A percentile compares a stretch with the other conserved stretches of the same genome.
Evolutionary conservation across 1,140 invertebrate species (phyloP).

Genomic region (Drosophila pseudoananassae): DNA sequence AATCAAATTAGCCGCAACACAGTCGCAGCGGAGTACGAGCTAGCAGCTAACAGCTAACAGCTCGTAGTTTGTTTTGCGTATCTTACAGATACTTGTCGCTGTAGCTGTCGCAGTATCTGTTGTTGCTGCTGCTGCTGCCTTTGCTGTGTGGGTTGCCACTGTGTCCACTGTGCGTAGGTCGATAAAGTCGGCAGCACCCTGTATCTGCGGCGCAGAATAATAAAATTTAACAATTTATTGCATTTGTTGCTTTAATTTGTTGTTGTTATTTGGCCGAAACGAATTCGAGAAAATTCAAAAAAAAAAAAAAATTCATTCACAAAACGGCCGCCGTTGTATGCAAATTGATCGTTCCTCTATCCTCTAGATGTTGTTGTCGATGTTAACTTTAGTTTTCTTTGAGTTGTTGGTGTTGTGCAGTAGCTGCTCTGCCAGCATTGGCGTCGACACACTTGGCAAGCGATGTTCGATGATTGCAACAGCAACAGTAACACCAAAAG

Average conservation of each 20-base stretch:
- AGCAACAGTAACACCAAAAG: constrained; percentile 45
- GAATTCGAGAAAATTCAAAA: constrained; percentile 36
- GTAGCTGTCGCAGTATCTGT: constrained; percentile 8
- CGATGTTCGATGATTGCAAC: constrained; percentile 73
- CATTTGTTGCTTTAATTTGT: constrained; percentile 79
- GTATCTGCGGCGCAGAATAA: constrained; percentile 63
- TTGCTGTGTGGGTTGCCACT: constrained; percentile 46
- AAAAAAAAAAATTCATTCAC: constrained; percentile 70
- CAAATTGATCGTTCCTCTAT: constrained; percentile 67
- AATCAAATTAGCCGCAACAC: constrained; percentile 78
- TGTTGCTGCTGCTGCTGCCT: constrained; percentile 16
- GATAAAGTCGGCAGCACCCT: constrained; percentile 55
- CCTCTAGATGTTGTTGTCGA: constrained; percentile 33
- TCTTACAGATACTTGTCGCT: constrained; percentile 69
- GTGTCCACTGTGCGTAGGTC: constrained; percentile 64
- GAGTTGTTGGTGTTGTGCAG: constrained; percentile 23
- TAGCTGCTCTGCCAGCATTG: constrained; percentile 38
- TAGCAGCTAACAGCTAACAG: constrained; percentile 14
- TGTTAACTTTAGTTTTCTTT: constrained; percentile 55
- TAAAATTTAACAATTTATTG: constrained; percentile 83
- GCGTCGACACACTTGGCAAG: constrained; percentile 73
- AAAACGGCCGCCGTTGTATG: constrained; percentile 77
- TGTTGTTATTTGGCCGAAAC: constrained; percentile 60
- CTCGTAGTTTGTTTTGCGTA: constrained; percentile 60
- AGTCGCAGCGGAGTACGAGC: neutral